Percentiles rank a stretch among this genome's conserved stretches.
These are phyloP conservation scores for Holothuria scabra DNA, from an alignment of 53 echinoderm and acorn worm genomes.

Conservation along the genomic window DNA sequence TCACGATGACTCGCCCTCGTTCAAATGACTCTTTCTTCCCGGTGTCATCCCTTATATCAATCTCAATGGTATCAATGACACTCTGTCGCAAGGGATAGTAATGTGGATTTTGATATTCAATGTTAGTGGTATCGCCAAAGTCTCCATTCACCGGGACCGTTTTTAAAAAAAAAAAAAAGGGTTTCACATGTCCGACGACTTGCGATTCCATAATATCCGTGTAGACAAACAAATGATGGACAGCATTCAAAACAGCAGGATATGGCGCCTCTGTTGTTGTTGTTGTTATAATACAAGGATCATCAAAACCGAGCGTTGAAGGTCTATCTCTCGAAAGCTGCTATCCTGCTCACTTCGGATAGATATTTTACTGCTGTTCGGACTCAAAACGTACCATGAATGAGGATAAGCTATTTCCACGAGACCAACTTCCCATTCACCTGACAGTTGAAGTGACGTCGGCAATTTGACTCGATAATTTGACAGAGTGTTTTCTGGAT, in stretches of 20 bases:
- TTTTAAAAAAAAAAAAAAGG: constrained; percentile 54
- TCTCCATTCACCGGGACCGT: constrained; percentile 50
- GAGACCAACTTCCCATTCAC: not conserved
- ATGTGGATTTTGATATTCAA: constrained; percentile 55
- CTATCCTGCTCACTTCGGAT: no score
- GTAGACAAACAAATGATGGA: no score
- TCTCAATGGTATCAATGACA: constrained; percentile 55
- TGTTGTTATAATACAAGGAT: not conserved
- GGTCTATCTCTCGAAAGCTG: not conserved
- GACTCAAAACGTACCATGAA: constrained; percentile 15
- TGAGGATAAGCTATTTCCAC: constrained; percentile 32
- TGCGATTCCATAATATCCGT: no score
- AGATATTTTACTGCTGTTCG: no score
- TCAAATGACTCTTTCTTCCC: constrained; percentile 64
- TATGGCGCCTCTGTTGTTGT: no score
- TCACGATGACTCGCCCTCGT: constrained; percentile 65
- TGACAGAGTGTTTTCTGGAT: constrained; percentile 40
- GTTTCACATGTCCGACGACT: constrained; percentile 49
- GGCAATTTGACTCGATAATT: not conserved
- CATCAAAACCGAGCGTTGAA: constrained; percentile 33
- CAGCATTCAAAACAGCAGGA: no score
- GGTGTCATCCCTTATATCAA: constrained; percentile 52
- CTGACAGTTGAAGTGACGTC: no score
- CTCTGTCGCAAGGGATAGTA: constrained; percentile 55
- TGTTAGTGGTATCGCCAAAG: no score